Evolutionary conservation across 2,113 vertebrate species (phyloP), one percentile per base, ranked within the genome.

Genomic region (Callionymus lyra): DNA sequence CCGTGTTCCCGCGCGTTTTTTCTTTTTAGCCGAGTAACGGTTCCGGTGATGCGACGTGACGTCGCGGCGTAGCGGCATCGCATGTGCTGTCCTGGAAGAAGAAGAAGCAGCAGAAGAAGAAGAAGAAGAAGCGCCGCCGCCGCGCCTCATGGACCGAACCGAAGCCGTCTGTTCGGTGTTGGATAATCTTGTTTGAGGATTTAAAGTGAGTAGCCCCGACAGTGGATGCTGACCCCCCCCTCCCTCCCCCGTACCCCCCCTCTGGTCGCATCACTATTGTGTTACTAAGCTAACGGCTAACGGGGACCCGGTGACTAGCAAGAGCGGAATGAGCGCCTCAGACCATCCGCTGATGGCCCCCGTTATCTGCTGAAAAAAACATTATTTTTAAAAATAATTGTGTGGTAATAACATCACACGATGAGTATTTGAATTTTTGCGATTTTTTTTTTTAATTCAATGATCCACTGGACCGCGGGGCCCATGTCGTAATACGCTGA

Each of bases 401-500:
- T n/a, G n/a, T n/a, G n/a, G n/a, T n/a, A n/a, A n/a, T n/a, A n/a
- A n/a, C n/a, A n/a, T n/a, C n/a, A n/a, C n/a, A n/a, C n/a, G n/a
- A n/a, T n/a, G n/a, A n/a, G n/a, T n/a, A n/a, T n/a, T n/a, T n/a
- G n/a, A n/a, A n/a, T n/a, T n/a, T n/a, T n/a, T n/a, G n/a, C n/a
- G n/a, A n/a, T n/a, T n/a, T n/a, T n/a, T n/a, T n/a, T n/a, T n/a
- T 12, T 12, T 2, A 3, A 12, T 6, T 36, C 34, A 14, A n/a
- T n/a, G 6, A 11, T 36, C 16, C 41, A 43, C 43, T 61, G 56
- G 76, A 63, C 51, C 61, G n/a, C n/a, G n/a, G 73, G 63, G 50
- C 61, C 61, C 56, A 34, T 53, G 69, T 69, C 63, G 73, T 70
- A 50, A 81, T 66, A 51, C 79, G 72, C 65, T 69, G 70, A 72